Percentiles rank a stretch among this genome's conserved stretches.
These are phyloP conservation scores for Sorex fumeus DNA, from an alignment of 2,113 vertebrate species.

Conservation along the genomic window DNA sequence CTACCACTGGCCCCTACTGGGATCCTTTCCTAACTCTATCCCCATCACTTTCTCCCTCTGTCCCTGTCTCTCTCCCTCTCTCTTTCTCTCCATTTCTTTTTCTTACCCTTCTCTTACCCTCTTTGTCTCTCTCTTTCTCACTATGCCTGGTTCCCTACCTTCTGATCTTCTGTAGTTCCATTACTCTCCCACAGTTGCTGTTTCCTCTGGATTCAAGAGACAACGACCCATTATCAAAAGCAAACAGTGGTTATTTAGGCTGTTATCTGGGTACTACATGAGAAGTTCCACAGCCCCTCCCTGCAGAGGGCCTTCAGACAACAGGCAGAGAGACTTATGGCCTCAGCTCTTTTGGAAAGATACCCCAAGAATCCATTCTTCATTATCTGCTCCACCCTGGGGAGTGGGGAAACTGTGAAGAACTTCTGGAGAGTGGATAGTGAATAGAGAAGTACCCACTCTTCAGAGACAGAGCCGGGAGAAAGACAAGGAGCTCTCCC, in stretches of 20 bases:
- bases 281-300: not conserved
- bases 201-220: conserved; percentile 8
- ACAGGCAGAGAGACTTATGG: not conserved
- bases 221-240: conserved; percentile 1
- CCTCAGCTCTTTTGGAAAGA: not conserved
- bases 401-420: not conserved
- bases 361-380: not conserved
- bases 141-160: not conserved
- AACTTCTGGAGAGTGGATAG: not conserved
- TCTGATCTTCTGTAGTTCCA: not conserved
- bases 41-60: not conserved
- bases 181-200: not conserved
- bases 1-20: not conserved
- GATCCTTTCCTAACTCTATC: not conserved
- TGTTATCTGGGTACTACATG: not conserved
- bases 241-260: not conserved
- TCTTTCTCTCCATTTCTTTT: not conserved
- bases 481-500: not conserved
- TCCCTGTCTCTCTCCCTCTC: not conserved
- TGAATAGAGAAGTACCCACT: not conserved
- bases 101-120: not conserved
- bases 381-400: not conserved
- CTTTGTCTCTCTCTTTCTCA: not conserved
- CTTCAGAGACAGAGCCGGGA: not conserved
- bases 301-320: not conserved